phyloP scores from a whole-genome alignment of 2,888 invertebrate genomes.

The Pollenia amentaria region DNA sequence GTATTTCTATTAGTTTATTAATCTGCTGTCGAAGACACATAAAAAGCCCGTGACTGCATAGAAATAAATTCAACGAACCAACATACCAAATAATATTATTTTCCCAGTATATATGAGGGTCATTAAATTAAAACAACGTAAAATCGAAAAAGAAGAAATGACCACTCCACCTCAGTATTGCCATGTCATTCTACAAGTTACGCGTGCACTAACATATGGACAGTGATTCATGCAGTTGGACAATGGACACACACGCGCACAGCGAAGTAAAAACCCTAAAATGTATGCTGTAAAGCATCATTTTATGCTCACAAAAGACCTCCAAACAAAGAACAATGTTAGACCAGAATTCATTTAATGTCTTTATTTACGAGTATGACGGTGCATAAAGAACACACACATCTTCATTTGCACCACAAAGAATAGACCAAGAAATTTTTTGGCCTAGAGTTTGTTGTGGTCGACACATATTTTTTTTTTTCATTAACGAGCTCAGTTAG shows the following conservation, averaged over 20 bases:
- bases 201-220: not conserved
- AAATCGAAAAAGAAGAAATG: slow-evolving; percentile 39
- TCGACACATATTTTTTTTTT: slow-evolving; percentile 26
- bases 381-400: slow-evolving; percentile 61
- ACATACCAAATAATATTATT: slow-evolving; percentile 60
- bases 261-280: not conserved
- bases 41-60: slow-evolving; percentile 49
- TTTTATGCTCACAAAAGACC: slow-evolving; percentile 55
- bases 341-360: slow-evolving; percentile 62
- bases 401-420: slow-evolving; percentile 56
- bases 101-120: slow-evolving; percentile 69
- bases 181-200: not conserved
- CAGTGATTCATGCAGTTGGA: not conserved
- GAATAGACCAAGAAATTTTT: slow-evolving; percentile 59
- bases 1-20: slow-evolving; percentile 63
- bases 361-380: slow-evolving; percentile 64
- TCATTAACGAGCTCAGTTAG: not conserved
- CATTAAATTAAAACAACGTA: slow-evolving; percentile 63
- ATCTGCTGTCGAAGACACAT: slow-evolving; percentile 65
- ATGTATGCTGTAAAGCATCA: slow-evolving; percentile 41
- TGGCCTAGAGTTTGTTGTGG: slow-evolving; percentile 56
- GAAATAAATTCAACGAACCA: slow-evolving; percentile 9
- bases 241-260: slow-evolving; percentile 24
- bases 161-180: not conserved
- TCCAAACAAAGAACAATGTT: slow-evolving; percentile 29